phyloP scores from a whole-genome alignment of 30 jellyfish, hydroid and myxozoan species.

The Aurelia sp. region DNA sequence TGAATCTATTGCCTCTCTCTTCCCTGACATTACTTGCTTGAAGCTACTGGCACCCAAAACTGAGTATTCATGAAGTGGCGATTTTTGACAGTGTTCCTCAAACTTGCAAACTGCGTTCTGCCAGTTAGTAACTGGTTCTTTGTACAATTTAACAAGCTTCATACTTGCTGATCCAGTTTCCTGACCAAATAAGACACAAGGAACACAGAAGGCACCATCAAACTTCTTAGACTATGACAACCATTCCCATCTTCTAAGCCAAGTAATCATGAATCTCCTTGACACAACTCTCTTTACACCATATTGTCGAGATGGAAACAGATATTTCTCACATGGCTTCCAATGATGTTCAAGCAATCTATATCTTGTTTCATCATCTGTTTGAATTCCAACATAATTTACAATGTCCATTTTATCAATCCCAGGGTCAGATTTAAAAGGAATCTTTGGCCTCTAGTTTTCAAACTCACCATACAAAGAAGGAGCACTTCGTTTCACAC shows the following conservation, averaged over 20 bases:
- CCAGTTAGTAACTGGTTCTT: conserved; percentile 28
- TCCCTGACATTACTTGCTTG: conserved; percentile 10
- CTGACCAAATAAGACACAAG: conserved; percentile 50
- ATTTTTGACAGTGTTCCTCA: neutral
- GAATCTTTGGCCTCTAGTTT: too few species aligned
- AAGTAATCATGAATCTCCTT: conserved; percentile 3
- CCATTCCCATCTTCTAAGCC: conserved; percentile 36
- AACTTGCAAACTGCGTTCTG: conserved; percentile 9
- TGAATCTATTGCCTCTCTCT: conserved; percentile 16
- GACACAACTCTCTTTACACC: neutral
- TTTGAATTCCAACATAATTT: too few species aligned
- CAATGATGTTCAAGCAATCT: too few species aligned
- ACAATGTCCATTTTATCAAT: too few species aligned
- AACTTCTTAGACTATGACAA: conserved; percentile 17
- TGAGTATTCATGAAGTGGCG: neutral
- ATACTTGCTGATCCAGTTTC: neutral
- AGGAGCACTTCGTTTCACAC: neutral
- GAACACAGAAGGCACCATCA: conserved; percentile 61
- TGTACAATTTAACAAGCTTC: conserved; percentile 4
- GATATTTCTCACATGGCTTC: too few species aligned
- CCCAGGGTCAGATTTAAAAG: too few species aligned
- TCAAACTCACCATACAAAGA: neutral
- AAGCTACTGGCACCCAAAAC: neutral
- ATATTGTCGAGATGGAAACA: too few species aligned
- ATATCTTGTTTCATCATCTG: too few species aligned